These are phyloP conservation scores for Cristatella mucedo DNA, from an alignment of 2,888 invertebrate species.

Conservation along the genomic window DNA sequence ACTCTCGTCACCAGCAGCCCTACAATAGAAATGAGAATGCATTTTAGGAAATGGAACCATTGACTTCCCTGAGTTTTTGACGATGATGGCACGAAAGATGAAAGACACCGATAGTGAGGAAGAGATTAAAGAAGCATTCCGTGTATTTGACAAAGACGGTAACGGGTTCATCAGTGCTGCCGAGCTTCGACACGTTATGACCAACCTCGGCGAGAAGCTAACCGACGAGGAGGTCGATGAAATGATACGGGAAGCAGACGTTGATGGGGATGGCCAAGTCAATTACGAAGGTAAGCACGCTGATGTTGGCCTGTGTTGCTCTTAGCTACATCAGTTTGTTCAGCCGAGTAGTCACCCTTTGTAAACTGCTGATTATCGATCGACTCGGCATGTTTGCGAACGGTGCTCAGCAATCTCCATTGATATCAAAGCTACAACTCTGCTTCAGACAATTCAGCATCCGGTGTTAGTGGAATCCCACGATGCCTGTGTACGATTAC, in stretches of 20 bases:
- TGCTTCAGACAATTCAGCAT: no score
- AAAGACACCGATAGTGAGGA: constrained; percentile 96
- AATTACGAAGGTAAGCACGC: constrained; percentile 60
- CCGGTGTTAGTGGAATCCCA: no score
- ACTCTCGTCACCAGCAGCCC: no score
- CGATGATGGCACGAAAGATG: constrained; percentile 99
- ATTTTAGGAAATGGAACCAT: constrained; percentile 85
- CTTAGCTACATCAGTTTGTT: not conserved
- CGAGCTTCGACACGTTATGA: constrained; percentile 97
- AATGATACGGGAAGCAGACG: constrained; percentile 97
- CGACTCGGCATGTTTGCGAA: no score
- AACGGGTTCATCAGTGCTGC: constrained; percentile 97
- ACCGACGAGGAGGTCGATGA: constrained; percentile 98
- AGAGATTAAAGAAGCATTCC: constrained; percentile 94
- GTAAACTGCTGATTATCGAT: no score
- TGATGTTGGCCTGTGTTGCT: not conserved
- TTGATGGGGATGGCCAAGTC: constrained; percentile 97
- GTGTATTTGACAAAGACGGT: constrained; percentile 93
- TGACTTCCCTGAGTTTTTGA: constrained; percentile 97
- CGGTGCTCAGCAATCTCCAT: no score
- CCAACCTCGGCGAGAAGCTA: constrained; percentile 95
- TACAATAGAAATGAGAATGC: no score
- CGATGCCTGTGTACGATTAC: no score
- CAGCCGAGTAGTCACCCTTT: no score
- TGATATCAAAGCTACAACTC: no score